These are phyloP conservation scores for Bombus ignitus DNA, from an alignment of 1,140 invertebrate species.

Conservation along the genomic window DNA sequence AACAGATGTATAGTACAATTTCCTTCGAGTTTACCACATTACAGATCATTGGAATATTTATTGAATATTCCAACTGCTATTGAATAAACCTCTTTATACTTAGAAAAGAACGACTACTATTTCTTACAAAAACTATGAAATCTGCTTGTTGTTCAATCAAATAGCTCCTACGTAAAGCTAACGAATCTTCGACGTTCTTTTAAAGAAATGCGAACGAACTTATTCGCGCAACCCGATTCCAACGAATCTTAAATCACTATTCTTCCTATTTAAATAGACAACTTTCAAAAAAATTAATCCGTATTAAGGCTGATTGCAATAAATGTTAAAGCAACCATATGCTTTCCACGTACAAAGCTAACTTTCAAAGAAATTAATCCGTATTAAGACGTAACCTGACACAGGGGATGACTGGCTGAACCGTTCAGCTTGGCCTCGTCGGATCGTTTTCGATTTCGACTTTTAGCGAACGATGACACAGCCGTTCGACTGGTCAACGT, in stretches of 20 bases:
- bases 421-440: neutral
- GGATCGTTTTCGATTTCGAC: constrained; percentile 20
- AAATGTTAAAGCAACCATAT: neutral
- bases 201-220: too few species aligned
- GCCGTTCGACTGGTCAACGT: constrained; percentile 60
- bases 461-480: constrained; percentile 42
- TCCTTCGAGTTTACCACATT: too few species aligned
- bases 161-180: too few species aligned
- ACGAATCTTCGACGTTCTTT: too few species aligned
- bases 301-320: neutral
- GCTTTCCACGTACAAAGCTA: neutral
- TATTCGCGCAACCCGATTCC: too few species aligned
- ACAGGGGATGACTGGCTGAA: neutral
- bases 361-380: neutral
- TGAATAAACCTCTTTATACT: too few species aligned
- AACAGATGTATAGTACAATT: too few species aligned
- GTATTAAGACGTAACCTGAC: neutral
- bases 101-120: too few species aligned
- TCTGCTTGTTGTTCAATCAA: too few species aligned
- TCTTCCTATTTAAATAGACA: neutral
- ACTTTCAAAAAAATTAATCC: neutral
- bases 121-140: too few species aligned
- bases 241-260: neutral
- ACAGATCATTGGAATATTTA: too few species aligned
- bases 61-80: too few species aligned